Conservation (phyloP, 2,797 vertebrate species). For the Danio jaintianensis region DNA sequence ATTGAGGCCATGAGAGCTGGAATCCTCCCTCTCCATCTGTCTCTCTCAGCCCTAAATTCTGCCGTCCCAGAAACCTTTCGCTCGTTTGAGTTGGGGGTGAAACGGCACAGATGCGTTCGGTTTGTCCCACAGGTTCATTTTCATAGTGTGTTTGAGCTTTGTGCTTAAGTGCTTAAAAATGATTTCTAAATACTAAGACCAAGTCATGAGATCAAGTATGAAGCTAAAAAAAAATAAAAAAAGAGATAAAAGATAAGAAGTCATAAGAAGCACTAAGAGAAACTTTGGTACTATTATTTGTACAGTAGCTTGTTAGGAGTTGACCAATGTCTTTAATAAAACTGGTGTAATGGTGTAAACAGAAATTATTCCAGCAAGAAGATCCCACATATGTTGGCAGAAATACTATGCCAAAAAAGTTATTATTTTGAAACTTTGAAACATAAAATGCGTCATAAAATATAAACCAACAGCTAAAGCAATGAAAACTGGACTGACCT, state of each 20-base stretch:
- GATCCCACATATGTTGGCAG: no score
- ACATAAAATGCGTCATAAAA: no score
- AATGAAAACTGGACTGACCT: no score
- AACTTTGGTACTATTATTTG: background rate
- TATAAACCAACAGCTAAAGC: no score
- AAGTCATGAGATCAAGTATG: background rate
- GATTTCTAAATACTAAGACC: background rate
- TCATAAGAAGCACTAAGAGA: background rate
- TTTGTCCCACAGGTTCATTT: background rate
- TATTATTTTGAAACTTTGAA: no score
- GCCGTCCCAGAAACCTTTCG: constrained; percentile 42
- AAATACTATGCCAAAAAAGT: no score
- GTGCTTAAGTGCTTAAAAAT: background rate
- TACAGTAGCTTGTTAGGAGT: no score
- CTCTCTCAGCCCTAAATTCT: constrained; percentile 19
- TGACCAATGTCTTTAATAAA: no score
- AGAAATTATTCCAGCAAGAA: no score
- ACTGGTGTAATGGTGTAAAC: no score
- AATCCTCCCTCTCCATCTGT: constrained; percentile 26
- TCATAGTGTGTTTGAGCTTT: background rate
- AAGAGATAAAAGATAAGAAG: background rate
- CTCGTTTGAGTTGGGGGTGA: background rate
- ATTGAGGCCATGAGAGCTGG: constrained; percentile 5
- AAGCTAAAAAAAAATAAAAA: background rate
- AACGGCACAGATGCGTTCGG: constrained; percentile 1